Evolutionary conservation across 2,113 vertebrate species (phyloP).

Genomic region (Leptobrachium leishanense): DNA sequence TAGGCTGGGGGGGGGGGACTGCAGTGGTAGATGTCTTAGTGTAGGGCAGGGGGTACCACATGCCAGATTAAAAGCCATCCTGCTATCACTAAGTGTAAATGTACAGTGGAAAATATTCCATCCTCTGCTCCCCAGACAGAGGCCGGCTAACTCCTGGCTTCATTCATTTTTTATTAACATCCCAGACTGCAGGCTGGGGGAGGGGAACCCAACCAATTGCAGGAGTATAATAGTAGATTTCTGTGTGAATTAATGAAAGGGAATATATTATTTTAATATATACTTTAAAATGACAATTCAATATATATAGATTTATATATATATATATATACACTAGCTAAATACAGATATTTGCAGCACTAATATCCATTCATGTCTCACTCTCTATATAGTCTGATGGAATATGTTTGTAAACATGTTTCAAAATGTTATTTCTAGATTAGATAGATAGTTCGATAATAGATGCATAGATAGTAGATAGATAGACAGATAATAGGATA

Average conservation of each 20-base stretch:
- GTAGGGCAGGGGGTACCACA: constrained; percentile 83
- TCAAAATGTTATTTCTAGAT: no score
- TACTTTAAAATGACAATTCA: no score
- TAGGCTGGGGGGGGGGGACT: constrained; percentile 38
- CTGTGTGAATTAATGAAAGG: no score
- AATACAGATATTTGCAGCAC: no score
- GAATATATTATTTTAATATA: no score
- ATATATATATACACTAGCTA: no score
- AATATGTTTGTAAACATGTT: no score
- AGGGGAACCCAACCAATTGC: constrained; percentile 68
- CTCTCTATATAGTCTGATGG: no score
- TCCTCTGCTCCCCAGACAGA: constrained; percentile 87
- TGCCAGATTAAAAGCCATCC: constrained; percentile 89
- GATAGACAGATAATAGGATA: no score
- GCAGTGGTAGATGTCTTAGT: constrained; percentile 69
- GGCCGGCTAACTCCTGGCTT: constrained; percentile 90
- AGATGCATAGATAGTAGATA: no score
- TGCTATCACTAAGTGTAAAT: constrained; percentile 96
- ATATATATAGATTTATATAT: background rate
- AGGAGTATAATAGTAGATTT: constrained; percentile 51
- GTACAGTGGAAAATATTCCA: constrained; percentile 99
- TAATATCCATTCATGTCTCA: no score
- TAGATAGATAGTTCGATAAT: no score
- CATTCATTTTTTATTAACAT: constrained; percentile 99
- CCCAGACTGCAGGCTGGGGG: constrained; percentile 85